Evolutionary conservation across 2,113 vertebrate genomes (phyloP).

Genomic region (Alethe castanea): DNA sequence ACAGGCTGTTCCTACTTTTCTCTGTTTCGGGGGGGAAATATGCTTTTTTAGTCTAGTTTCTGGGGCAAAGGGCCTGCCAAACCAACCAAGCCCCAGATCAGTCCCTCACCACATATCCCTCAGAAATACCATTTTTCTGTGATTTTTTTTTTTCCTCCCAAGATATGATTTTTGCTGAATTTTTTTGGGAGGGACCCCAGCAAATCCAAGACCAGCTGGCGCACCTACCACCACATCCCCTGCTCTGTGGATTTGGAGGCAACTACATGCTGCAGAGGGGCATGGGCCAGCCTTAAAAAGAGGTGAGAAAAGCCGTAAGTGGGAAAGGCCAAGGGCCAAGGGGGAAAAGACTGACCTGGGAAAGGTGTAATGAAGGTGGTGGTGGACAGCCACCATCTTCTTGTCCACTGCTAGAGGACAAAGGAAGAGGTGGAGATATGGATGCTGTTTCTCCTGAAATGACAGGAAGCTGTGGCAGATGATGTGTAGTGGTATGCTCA

Average conservation of each 20-base stretch:
- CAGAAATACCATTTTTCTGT: not conserved
- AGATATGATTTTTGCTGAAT: not conserved
- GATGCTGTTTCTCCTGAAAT: not conserved
- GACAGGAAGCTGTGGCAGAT: rapidly evolving
- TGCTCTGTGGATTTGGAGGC: not conserved
- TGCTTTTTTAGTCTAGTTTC: not conserved
- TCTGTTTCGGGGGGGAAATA: not conserved
- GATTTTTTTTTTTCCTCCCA: not conserved
- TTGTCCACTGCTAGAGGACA: not conserved
- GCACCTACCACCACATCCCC: not conserved
- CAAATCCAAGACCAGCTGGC: not conserved
- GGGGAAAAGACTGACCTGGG: not conserved
- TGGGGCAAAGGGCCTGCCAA: not conserved
- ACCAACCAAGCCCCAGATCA: not conserved
- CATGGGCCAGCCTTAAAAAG: not conserved
- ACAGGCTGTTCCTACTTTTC: not conserved
- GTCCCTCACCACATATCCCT: not conserved
- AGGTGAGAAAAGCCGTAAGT: not conserved
- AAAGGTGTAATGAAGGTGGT: not conserved
- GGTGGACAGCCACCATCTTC: not conserved
- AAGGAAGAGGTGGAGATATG: not conserved
- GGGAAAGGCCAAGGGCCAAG: not conserved
- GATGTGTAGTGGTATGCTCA: not conserved
- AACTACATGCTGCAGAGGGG: not conserved
- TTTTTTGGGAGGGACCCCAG: not conserved